Evolutionary conservation across 2,113 vertebrate genomes (phyloP).

Genomic region (Pachycephala philippinensis): DNA sequence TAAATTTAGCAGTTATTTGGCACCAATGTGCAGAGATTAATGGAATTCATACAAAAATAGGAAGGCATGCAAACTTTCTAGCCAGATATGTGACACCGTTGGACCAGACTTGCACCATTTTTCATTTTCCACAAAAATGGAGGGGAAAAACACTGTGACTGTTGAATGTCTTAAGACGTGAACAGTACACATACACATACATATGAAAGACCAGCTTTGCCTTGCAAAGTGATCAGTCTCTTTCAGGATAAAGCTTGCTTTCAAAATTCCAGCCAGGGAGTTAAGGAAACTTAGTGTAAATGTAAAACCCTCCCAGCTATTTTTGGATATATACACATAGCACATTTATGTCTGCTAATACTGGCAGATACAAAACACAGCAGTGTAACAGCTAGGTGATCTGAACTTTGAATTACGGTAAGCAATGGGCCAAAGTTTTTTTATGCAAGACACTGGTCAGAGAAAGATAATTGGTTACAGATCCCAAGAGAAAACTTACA

Average conservation of each 20-base stretch:
- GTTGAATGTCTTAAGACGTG: slow-evolving; percentile 37
- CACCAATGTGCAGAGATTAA: not conserved
- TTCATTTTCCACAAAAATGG: not conserved
- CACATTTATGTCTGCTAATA: not conserved
- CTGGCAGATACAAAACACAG: not conserved
- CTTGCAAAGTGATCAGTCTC: slow-evolving; percentile 44
- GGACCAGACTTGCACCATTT: not conserved
- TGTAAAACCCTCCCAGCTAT: not conserved
- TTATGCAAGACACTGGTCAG: not conserved
- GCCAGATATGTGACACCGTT: not conserved
- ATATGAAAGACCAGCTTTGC: not conserved
- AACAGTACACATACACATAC: not conserved
- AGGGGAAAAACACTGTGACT: not conserved
- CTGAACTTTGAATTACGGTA: not conserved
- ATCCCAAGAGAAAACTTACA: not conserved
- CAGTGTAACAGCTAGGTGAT: not conserved
- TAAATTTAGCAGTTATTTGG: slow-evolving; percentile 4
- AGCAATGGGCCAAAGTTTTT: not conserved
- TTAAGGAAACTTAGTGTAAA: slow-evolving; percentile 26
- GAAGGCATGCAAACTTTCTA: not conserved
- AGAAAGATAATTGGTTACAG: not conserved
- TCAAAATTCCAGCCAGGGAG: slow-evolving; percentile 22
- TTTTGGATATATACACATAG: not conserved
- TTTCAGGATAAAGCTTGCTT: slow-evolving; percentile 22
- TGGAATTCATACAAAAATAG: not conserved